These are phyloP conservation scores for Accipiter superciliosus DNA, from an alignment of 2,797 vertebrate genomes.

Conservation along the genomic window DNA sequence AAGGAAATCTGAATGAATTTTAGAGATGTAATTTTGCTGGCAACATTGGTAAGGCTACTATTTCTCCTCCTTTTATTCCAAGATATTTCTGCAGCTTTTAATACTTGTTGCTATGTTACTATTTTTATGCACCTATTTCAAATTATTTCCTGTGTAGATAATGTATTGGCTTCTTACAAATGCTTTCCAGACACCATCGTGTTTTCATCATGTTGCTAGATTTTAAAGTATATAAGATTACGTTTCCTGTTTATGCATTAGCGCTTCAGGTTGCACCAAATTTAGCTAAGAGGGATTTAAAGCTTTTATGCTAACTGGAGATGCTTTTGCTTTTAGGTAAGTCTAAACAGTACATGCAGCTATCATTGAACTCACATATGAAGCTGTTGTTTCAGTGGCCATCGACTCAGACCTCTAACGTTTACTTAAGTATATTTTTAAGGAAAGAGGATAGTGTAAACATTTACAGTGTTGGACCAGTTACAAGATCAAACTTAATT, in stretches of 20 bases:
- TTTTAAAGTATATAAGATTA: neutral
- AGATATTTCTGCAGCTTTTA: neutral
- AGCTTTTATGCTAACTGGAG: neutral
- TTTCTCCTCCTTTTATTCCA: neutral
- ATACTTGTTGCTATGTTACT: neutral
- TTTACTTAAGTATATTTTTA: neutral
- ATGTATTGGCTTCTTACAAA: neutral
- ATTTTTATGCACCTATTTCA: neutral
- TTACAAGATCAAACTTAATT: neutral
- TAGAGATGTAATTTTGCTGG: neutral
- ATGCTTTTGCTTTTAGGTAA: neutral
- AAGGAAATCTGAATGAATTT: neutral
- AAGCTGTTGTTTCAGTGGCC: neutral
- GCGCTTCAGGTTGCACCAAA: neutral
- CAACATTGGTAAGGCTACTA: neutral
- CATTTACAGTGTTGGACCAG: neutral
- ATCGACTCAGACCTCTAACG: neutral
- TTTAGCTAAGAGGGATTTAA: neutral
- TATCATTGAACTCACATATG: neutral
- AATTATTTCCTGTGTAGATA: neutral
- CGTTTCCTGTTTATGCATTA: neutral
- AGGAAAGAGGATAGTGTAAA: neutral
- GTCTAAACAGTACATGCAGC: neutral
- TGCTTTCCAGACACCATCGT: neutral
- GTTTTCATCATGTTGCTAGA: neutral